Evolutionary conservation across 2,797 vertebrate genomes (phyloP).

Genomic region (Anniella stebbinsi): DNA sequence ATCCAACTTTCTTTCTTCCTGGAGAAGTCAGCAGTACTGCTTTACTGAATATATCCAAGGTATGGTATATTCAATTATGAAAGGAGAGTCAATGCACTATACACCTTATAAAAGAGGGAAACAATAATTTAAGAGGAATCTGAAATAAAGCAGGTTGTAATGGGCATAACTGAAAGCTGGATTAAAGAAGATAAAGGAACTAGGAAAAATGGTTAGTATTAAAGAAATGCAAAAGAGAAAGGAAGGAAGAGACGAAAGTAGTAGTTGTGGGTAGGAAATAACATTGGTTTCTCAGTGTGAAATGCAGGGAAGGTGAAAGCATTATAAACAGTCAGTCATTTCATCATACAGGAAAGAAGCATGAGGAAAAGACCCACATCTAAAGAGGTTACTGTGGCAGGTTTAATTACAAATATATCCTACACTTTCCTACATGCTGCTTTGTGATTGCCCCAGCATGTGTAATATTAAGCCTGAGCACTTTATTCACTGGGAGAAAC

Average conservation of each 20-base stretch:
- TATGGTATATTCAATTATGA: too few species aligned
- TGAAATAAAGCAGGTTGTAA: background rate
- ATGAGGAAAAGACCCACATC: background rate
- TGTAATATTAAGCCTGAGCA: background rate
- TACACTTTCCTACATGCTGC: background rate
- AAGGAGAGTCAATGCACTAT: background rate
- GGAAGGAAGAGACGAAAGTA: background rate
- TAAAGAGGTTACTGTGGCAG: background rate
- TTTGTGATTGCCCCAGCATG: background rate
- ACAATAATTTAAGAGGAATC: background rate
- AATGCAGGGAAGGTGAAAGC: background rate
- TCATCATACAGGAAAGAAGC: background rate
- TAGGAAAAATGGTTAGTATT: background rate
- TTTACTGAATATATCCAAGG: background rate
- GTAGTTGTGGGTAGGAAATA: background rate
- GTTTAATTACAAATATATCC: background rate
- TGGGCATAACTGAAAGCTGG: background rate
- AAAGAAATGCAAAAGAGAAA: background rate
- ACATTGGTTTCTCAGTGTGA: background rate
- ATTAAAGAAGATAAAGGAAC: background rate
- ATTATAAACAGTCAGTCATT: background rate
- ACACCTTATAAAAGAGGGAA: background rate
- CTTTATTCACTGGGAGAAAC: background rate
- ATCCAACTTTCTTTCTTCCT: background rate
- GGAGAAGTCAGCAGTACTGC: background rate